Evolutionary conservation across 2,113 vertebrate genomes (phyloP).

Genomic region (Riparia riparia): DNA sequence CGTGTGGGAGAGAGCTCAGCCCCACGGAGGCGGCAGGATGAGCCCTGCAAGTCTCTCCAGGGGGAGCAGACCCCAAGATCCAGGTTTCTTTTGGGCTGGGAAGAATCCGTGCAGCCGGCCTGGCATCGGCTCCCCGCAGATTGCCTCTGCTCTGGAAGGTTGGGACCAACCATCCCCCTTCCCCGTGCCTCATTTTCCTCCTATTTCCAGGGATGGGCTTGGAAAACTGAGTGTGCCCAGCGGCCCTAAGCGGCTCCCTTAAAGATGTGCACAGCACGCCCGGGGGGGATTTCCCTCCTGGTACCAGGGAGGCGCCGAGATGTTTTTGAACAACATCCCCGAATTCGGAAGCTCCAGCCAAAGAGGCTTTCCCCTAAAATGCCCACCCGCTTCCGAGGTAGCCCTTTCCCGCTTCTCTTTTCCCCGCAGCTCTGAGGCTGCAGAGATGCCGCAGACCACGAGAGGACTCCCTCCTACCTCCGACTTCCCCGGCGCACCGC

Average conservation of each 20-base stretch:
- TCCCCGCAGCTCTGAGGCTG: background rate
- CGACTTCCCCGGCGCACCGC: background rate
- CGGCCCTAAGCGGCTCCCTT: background rate
- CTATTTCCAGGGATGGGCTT: background rate
- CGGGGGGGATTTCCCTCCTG: rapidly evolving
- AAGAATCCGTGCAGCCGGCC: background rate
- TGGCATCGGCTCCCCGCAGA: background rate
- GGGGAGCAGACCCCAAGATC: background rate
- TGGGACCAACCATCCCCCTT: background rate
- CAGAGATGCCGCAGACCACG: conserved; percentile 55
- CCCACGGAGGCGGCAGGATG: rapidly evolving
- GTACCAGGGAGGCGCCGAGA: rapidly evolving
- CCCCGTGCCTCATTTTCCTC: background rate
- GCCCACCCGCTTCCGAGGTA: background rate
- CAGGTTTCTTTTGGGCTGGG: background rate
- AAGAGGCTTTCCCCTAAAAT: background rate
- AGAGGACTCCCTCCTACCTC: conserved; percentile 77
- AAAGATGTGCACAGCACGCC: rapidly evolving
- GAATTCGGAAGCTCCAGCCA: background rate
- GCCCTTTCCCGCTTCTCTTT: background rate
- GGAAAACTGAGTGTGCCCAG: rapidly evolving
- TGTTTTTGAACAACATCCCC: too few relatives aligned
- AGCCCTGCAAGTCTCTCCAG: background rate
- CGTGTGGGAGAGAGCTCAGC: background rate
- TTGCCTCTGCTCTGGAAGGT: background rate